Evolutionary conservation across 2,113 vertebrate genomes (phyloP).

Genomic region (Jaculus jaculus): DNA sequence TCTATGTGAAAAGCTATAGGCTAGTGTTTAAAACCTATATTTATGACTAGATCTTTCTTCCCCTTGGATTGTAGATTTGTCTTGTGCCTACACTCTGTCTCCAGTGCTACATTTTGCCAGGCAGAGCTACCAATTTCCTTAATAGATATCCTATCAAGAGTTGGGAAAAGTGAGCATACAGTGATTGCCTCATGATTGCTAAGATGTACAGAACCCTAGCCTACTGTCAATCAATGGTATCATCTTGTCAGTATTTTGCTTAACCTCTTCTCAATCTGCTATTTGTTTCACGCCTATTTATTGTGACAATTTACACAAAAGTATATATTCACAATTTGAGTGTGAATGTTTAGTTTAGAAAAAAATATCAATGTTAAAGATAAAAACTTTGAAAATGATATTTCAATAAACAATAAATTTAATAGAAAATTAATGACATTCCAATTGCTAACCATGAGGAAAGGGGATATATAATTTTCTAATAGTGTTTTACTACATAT

Average conservation of each 20-base stretch:
- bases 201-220: neutral
- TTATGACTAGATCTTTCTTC: neutral
- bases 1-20: accelerated
- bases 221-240: neutral
- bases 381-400: conserved; percentile 50
- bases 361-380: conserved; percentile 37
- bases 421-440: conserved; percentile 29
- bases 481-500: conserved; percentile 58
- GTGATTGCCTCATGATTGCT: neutral
- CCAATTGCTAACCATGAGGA: conserved; percentile 11
- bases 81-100: neutral
- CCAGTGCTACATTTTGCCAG: neutral
- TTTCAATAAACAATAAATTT: conserved; percentile 59
- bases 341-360: conserved; percentile 9
- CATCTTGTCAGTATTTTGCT: neutral
- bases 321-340: neutral
- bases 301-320: neutral
- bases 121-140: neutral
- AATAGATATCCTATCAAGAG: neutral
- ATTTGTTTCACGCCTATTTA: neutral
- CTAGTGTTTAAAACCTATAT: neutral
- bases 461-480: neutral
- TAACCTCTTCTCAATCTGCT: neutral
- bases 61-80: neutral
- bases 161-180: neutral